Base-by-base conservation (phyloP, 2,797 vertebrate genomes). In the Fistularia tabacaria region DNA sequence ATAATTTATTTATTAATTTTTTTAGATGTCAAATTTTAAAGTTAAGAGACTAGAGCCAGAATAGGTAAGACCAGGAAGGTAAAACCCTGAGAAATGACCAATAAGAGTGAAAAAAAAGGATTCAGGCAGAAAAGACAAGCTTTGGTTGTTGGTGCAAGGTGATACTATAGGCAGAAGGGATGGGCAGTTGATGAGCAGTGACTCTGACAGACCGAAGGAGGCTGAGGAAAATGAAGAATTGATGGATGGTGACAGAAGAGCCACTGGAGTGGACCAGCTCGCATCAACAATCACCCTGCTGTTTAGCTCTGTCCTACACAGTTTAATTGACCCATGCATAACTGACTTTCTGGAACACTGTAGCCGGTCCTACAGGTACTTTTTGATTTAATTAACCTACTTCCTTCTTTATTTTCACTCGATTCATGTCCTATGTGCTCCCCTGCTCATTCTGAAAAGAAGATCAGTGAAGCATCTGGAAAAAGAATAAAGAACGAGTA, bases 211-310 rank as follows among this genome's bases (percentile, higher is more conserved):
- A 61, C 49, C 74, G 58, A 66, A 49, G 60, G 62, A 64, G 63
- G 55, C 25, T 25, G 5, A 25, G 52, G 50, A 62, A 58, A 59
- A 63, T 71, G 56, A 81, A 38, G 57, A 69, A 75, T 71, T 84
- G 81, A 87, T 82, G 44, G 61, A 78, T 73, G 64, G 68, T 70
- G 84, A 83, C 80, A 83, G 74, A 60, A 47, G 10, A 70, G 63
- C 38, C 64, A 50, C 44, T 73, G 55, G 57, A 73, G 70, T 66
- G 49, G 61, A 69, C 59, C 58, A 52, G 74, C 55, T 50, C 49
- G 49, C 57, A 53, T 44, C 14, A 15, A 66, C 51, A 44, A 66
- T 68, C 57, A 46, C 56, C 38, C 49, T 44, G 9, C 52, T 14
- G 42, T 54, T 72, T 14, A 44, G 54, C 48, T 12, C 6, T 41